Evolutionary conservation across 2,113 vertebrate species (phyloP).

Genomic region (Embiotoca jacksoni): DNA sequence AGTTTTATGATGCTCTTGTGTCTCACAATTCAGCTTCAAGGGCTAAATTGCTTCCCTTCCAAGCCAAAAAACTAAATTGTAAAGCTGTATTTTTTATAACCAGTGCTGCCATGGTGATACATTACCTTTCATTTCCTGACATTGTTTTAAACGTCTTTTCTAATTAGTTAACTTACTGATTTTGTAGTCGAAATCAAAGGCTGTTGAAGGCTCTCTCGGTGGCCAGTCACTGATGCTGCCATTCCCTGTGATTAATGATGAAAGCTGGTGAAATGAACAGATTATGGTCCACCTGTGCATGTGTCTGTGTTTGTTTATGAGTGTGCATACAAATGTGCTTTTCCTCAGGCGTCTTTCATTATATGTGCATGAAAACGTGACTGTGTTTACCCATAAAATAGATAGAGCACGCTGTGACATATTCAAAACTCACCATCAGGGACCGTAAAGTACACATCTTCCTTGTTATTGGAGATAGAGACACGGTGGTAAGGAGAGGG

Average conservation of each 20-base stretch:
- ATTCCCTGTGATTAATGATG: conserved; percentile 12
- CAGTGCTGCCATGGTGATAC: background rate
- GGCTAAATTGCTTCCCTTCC: background rate
- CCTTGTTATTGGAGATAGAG: conserved; percentile 33
- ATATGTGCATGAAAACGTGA: conserved; percentile 13
- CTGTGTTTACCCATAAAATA: conserved; percentile 30
- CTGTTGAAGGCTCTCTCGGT: background rate
- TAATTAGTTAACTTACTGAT: background rate
- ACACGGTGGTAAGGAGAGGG: conserved; percentile 32
- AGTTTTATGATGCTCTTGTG: background rate
- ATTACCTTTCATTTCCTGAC: background rate
- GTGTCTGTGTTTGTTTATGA: conserved; percentile 37
- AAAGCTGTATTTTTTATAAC: conserved; percentile 5
- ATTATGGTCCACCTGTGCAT: conserved; percentile 17
- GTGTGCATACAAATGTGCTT: conserved; percentile 27
- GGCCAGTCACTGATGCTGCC: background rate
- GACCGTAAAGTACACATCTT: conserved; percentile 11
- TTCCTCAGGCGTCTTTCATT: conserved; percentile 33
- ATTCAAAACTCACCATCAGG: conserved; percentile 23
- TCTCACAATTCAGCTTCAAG: background rate
- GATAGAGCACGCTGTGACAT: conserved; percentile 18
- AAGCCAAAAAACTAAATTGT: background rate
- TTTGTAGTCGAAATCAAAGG: background rate
- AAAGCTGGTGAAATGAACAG: conserved; percentile 13
- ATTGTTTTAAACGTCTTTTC: background rate